These are phyloP conservation scores for Tiaroga cobitis DNA, from an alignment of 2,797 vertebrate genomes.

Conservation along the genomic window DNA sequence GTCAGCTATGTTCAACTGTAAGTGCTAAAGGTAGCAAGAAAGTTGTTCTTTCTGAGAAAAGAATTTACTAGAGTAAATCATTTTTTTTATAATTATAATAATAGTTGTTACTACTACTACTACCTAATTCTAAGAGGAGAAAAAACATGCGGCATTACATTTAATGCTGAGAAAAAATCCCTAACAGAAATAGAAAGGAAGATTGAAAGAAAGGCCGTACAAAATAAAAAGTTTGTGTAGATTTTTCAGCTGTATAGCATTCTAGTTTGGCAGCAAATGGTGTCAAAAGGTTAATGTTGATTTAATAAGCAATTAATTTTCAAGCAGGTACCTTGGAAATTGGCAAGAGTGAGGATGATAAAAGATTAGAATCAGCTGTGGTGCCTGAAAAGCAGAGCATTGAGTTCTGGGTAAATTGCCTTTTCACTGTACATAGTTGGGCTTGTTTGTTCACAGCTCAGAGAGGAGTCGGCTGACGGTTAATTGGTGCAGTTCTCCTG, in stretches of 20 bases:
- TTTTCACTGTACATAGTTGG: constrained; percentile 53
- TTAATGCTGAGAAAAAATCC: background rate
- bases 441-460: constrained; percentile 69
- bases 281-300: constrained; percentile 75
- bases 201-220: background rate
- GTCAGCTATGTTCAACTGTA: background rate
- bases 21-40: background rate
- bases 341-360: constrained; percentile 63
- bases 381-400: constrained; percentile 61
- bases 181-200: background rate
- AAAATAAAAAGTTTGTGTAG: constrained; percentile 22
- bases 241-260: constrained; percentile 47
- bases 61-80: background rate
- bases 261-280: constrained; percentile 64
- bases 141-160: background rate
- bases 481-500: constrained; percentile 73
- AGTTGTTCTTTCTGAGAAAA: background rate
- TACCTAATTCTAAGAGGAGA: background rate
- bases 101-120: background rate
- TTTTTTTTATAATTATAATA: background rate
- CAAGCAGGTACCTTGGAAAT: constrained; percentile 63
- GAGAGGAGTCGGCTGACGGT: constrained; percentile 68
- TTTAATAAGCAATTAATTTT: constrained; percentile 78
- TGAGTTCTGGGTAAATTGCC: constrained; percentile 58
- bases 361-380: constrained; percentile 69